Percentiles rank a stretch among this genome's conserved stretches.
These are phyloP conservation scores for Pachyseris speciosa DNA, from an alignment of 64 coral and sea anemone genomes.

Conservation along the genomic window DNA sequence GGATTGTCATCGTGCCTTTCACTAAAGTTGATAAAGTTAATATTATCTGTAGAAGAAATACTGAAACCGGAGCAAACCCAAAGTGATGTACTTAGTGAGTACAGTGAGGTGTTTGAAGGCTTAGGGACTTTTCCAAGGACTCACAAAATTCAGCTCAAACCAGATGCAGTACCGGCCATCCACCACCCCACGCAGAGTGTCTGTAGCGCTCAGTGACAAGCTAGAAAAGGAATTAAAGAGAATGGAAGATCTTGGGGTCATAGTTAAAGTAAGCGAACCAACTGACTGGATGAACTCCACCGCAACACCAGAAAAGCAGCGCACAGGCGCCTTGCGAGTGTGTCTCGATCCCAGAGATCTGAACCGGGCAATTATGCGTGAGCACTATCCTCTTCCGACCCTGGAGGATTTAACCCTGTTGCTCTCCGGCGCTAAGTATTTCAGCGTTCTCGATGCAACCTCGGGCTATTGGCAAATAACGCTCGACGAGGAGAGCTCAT, in stretches of 20 bases:
- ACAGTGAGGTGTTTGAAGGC: too few relatives aligned
- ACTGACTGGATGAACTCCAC: slow-evolving; percentile 7
- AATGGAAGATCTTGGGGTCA: neutral
- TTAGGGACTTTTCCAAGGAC: neutral
- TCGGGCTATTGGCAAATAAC: neutral
- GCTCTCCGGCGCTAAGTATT: neutral
- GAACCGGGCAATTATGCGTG: neutral
- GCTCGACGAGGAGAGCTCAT: too few relatives aligned
- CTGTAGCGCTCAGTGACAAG: neutral
- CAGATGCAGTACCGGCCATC: neutral
- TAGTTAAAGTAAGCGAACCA: slow-evolving; percentile 4
- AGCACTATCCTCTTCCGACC: neutral
- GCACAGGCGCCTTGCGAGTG: neutral
- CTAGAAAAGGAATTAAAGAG: neutral
- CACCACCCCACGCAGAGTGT: slow-evolving; percentile 5
- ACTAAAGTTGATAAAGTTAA: too few relatives aligned
- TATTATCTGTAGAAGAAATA: too few relatives aligned
- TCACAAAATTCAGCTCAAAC: neutral
- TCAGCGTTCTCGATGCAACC: neutral
- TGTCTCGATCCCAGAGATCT: neutral
- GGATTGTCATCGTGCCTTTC: too few relatives aligned
- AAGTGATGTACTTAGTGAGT: too few relatives aligned
- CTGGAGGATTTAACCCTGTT: neutral
- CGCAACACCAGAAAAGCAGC: neutral
- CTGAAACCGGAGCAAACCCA: too few relatives aligned